phyloP scores from a whole-genome alignment of 1,140 invertebrate species.

The Cylas formicarius region DNA sequence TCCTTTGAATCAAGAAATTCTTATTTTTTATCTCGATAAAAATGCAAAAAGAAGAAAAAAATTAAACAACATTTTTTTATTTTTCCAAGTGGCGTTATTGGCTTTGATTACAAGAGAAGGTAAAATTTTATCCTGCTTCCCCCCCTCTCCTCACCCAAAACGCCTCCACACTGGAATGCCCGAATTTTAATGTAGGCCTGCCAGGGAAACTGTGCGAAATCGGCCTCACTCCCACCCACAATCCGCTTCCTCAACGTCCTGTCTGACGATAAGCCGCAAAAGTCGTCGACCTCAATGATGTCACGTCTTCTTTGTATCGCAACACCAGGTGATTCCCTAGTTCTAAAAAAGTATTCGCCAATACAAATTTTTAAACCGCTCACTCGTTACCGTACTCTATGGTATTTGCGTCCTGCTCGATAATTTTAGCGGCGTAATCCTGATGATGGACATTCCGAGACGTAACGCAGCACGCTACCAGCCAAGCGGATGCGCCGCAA shows the following conservation, averaged over 20 bases:
- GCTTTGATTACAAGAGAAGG: no score
- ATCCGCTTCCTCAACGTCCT: conserved; percentile 63
- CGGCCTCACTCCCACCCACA: conserved; percentile 63
- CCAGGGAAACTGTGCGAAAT: conserved; percentile 76
- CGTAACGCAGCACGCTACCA: conserved; percentile 61
- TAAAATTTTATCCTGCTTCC: no score
- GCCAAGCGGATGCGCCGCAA: conserved; percentile 55
- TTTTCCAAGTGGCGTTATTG: no score
- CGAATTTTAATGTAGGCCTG: conserved; percentile 77
- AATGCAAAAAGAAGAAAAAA: no score
- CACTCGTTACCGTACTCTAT: neutral
- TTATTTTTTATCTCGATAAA: no score
- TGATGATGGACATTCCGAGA: conserved; percentile 10
- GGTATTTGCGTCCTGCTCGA: neutral
- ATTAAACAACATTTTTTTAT: no score
- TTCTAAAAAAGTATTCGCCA: conserved; percentile 18
- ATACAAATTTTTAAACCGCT: no score
- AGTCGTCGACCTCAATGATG: conserved; percentile 22
- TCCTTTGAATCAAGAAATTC: no score
- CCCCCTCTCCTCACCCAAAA: conserved; percentile 46
- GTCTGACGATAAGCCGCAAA: conserved; percentile 37
- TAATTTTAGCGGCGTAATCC: neutral
- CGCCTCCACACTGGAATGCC: conserved; percentile 73
- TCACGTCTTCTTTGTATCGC: conserved; percentile 29
- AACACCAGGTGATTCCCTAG: conserved; percentile 11